These are phyloP conservation scores for Aselliscus stoliczkanus DNA, from an alignment of 2,797 vertebrate species.

Conservation along the genomic window DNA sequence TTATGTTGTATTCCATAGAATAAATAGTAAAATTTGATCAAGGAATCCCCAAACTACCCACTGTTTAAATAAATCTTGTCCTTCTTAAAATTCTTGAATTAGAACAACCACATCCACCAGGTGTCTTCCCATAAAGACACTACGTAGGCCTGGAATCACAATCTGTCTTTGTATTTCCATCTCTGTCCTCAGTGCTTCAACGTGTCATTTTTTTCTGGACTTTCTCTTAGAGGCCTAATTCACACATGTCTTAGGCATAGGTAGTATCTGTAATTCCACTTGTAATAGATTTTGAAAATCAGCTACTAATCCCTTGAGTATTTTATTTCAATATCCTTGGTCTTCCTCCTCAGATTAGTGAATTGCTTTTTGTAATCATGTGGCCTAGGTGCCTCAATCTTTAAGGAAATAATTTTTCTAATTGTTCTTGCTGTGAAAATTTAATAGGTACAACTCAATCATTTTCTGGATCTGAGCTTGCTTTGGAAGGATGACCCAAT, in stretches of 20 bases:
- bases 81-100: neutral
- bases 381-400: neutral
- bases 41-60: neutral
- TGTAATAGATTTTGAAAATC: neutral
- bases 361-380: neutral
- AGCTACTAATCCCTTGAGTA: neutral
- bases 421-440: neutral
- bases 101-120: neutral
- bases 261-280: neutral
- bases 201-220: neutral
- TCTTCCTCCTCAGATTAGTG: neutral
- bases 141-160: neutral
- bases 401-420: neutral
- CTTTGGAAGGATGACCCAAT: neutral
- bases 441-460: neutral
- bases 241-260: neutral
- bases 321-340: neutral
- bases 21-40: neutral
- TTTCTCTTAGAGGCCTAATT: neutral
- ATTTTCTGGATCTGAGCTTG: neutral
- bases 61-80: neutral
- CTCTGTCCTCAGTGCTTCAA: neutral
- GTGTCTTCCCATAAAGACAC: neutral
- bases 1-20: neutral
- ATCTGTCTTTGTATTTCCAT: neutral